phyloP scores from a whole-genome alignment of 2,888 invertebrate species.

The Apodemia mormo region DNA sequence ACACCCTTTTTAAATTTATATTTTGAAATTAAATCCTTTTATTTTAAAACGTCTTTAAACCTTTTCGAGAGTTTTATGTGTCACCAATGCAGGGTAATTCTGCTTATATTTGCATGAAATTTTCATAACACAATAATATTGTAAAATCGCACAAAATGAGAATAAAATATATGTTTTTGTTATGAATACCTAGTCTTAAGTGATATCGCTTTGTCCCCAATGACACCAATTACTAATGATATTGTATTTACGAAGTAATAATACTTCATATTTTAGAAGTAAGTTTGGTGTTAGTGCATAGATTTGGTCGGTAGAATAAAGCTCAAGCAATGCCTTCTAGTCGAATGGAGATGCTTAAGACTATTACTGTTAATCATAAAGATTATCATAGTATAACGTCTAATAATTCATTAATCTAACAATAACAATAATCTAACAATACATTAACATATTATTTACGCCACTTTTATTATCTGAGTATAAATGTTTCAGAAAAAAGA shows the following conservation, averaged over 20 bases:
- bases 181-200: slow-evolving; percentile 45
- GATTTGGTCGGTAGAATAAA: slow-evolving; percentile 71
- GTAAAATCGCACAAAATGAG: slow-evolving; percentile 46
- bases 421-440: background rate
- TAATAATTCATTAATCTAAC: too few species aligned
- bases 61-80: slow-evolving; percentile 65
- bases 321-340: slow-evolving; percentile 6
- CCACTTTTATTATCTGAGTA: background rate
- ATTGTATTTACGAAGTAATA: slow-evolving; percentile 48
- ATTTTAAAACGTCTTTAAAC: slow-evolving; percentile 34
- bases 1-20: slow-evolving; percentile 26
- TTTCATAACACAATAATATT: slow-evolving; percentile 38
- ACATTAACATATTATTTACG: background rate
- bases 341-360: background rate
- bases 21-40: slow-evolving; percentile 26
- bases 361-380: background rate
- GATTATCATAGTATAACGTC: background rate
- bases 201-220: slow-evolving; percentile 52
- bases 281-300: slow-evolving; percentile 69
- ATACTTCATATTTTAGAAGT: slow-evolving; percentile 51
- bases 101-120: slow-evolving; percentile 42
- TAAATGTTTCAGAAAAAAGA: too few species aligned
- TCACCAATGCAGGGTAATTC: slow-evolving; percentile 62
- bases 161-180: slow-evolving; percentile 39
- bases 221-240: slow-evolving; percentile 61